phyloP scores from a whole-genome alignment of 2,888 invertebrate genomes.

The Calliscelio sp. region DNA sequence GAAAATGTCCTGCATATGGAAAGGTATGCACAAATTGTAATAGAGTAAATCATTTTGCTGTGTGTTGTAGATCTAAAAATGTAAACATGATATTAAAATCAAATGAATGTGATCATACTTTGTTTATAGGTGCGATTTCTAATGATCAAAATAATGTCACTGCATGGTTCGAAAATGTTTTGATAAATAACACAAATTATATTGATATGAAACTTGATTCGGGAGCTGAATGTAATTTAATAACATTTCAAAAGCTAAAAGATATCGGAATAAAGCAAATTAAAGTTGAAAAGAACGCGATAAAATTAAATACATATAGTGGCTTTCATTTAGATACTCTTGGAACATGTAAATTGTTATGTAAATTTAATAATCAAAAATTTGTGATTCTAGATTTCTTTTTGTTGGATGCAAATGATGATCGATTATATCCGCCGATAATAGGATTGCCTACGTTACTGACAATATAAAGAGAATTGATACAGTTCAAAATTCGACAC shows the following conservation, averaged over 20 bases:
- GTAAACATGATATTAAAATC: conserved; percentile 37
- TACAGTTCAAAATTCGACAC: conserved; percentile 31
- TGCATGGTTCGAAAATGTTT: background rate
- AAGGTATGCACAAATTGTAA: conserved; percentile 55
- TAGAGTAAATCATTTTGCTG: conserved; percentile 60
- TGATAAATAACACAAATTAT: conserved; percentile 1
- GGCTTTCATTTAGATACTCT: conserved; percentile 24
- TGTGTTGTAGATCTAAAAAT: conserved; percentile 44
- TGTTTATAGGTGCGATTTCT: conserved; percentile 70
- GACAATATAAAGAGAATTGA: conserved; percentile 48
- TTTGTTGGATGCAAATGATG: background rate
- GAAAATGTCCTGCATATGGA: conserved; percentile 68
- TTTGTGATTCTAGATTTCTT: conserved; percentile 23
- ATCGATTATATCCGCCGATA: conserved; percentile 27
- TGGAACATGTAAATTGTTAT: conserved; percentile 46
- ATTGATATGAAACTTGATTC: conserved; percentile 53
- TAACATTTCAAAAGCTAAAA: conserved; percentile 38
- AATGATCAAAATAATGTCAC: conserved; percentile 38
- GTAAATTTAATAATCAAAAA: conserved; percentile 48
- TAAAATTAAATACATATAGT: conserved; percentile 54
- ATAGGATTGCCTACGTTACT: conserved; percentile 30
- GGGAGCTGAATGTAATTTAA: conserved; percentile 57
- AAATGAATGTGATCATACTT: conserved; percentile 52
- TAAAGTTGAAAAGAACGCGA: conserved; percentile 13
- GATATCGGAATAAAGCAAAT: conserved; percentile 21